Percentiles rank a stretch among this genome's conserved stretches.
Conservation (phyloP, 2,888 invertebrate species). For the Dynastes grantii region DNA sequence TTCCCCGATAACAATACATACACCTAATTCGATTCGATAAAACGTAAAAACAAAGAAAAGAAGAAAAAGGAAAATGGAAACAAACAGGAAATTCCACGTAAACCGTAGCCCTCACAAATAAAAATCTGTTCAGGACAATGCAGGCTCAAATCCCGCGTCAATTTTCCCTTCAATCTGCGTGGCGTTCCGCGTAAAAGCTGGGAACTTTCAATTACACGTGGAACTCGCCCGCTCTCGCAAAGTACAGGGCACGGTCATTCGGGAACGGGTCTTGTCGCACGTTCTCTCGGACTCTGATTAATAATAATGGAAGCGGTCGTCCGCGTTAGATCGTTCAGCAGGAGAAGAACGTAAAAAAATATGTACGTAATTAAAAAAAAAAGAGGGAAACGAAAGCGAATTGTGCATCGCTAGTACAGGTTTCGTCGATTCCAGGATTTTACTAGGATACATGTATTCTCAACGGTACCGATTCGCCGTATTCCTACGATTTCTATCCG, state of each 20-base stretch:
- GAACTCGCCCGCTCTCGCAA: slow-evolving; percentile 5
- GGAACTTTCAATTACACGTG: slow-evolving; percentile 34
- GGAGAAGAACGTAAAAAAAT: too few species aligned
- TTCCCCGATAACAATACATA: not conserved
- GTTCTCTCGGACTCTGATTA: slow-evolving; percentile 3
- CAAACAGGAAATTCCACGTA: slow-evolving; percentile 30
- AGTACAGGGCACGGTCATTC: slow-evolving; percentile 6
- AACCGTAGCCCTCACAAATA: slow-evolving; percentile 19
- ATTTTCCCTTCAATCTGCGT: slow-evolving; percentile 35
- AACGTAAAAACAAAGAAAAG: slow-evolving; percentile 8
- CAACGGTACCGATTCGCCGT: not conserved
- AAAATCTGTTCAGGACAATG: slow-evolving; percentile 30
- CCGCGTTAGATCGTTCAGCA: too few species aligned
- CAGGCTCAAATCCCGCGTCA: slow-evolving; percentile 23
- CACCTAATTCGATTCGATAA: slow-evolving; percentile 16
- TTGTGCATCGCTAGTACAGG: too few species aligned
- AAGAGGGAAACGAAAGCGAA: too few species aligned
- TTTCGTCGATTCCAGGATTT: too few species aligned
- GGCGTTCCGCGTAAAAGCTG: slow-evolving; percentile 13
- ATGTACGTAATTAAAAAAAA: too few species aligned
- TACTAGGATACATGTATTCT: too few species aligned
- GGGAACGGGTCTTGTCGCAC: slow-evolving; percentile 4
- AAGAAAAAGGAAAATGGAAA: not conserved
- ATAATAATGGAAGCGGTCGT: slow-evolving; percentile 9
- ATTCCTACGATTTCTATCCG: not conserved